Percentiles rank a stretch among this genome's conserved stretches.
phyloP scores from a whole-genome alignment of 2,797 vertebrate genomes.

The Rhincodon typus region DNA sequence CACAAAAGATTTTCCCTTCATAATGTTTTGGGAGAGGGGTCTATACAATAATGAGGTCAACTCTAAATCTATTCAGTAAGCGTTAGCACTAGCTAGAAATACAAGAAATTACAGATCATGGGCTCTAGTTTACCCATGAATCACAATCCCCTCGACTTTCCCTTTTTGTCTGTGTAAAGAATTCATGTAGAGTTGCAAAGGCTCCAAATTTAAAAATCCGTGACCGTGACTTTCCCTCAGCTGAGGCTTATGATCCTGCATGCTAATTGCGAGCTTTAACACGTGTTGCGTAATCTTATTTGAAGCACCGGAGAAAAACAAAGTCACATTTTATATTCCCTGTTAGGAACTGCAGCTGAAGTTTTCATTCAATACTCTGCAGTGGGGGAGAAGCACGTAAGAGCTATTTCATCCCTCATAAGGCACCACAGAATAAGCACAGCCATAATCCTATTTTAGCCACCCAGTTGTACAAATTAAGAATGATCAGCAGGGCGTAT shows the following conservation, averaged over 20 bases:
- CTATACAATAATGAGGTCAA: background rate
- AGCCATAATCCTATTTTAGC: background rate
- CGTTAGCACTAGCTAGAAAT: background rate
- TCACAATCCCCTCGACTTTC: background rate
- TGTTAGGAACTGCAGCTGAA: background rate
- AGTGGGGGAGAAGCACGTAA: background rate
- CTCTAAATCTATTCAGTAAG: background rate
- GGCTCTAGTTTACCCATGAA: background rate
- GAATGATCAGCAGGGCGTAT: background rate
- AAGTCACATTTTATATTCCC: background rate
- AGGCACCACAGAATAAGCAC: background rate
- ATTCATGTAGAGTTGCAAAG: background rate
- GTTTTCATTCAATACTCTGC: background rate
- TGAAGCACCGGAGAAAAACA: background rate
- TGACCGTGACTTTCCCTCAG: background rate
- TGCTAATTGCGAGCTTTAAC: slow-evolving; percentile 8
- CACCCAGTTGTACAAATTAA: background rate
- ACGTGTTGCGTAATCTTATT: background rate
- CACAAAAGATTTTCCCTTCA: background rate
- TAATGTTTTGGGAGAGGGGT: background rate
- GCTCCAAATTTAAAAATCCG: background rate
- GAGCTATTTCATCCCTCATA: background rate
- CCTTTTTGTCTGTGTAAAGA: background rate
- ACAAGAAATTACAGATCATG: background rate
- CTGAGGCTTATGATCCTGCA: background rate